These are phyloP conservation scores for Tragelaphus buxtoni DNA, from an alignment of 2,113 vertebrate species.

Conservation along the genomic window DNA sequence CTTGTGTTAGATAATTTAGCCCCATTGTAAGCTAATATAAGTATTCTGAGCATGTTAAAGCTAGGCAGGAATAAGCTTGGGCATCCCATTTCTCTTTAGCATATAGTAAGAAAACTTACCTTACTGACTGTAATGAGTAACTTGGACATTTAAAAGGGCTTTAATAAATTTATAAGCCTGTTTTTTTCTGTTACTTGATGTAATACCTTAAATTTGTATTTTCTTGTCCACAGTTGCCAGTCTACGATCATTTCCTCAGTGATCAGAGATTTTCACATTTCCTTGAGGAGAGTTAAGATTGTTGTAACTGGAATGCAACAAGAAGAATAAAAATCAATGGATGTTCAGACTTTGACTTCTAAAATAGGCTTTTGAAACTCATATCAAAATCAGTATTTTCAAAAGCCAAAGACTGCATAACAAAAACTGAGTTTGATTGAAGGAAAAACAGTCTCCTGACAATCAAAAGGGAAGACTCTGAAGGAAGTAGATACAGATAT, in stretches of 20 bases:
- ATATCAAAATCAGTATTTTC: constrained; percentile 35
- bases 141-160: neutral
- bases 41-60: neutral
- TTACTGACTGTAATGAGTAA: neutral
- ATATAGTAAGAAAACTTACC: neutral
- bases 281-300: neutral
- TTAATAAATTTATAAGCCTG: neutral
- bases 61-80: neutral
- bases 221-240: neutral
- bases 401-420: neutral
- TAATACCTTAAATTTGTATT: neutral
- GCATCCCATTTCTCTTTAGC: neutral
- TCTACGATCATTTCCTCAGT: neutral
- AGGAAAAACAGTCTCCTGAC: neutral
- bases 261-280: neutral
- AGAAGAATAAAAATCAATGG: neutral
- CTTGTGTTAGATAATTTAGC: neutral
- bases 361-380: neutral
- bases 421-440: neutral
- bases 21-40: neutral
- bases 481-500: neutral
- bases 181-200: neutral
- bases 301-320: neutral
- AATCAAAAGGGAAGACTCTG: neutral
- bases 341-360: neutral